Evolutionary conservation across 2,797 vertebrate genomes (phyloP), one percentile per base, ranked within the genome.

Genomic region (Macropodus opercularis): DNA sequence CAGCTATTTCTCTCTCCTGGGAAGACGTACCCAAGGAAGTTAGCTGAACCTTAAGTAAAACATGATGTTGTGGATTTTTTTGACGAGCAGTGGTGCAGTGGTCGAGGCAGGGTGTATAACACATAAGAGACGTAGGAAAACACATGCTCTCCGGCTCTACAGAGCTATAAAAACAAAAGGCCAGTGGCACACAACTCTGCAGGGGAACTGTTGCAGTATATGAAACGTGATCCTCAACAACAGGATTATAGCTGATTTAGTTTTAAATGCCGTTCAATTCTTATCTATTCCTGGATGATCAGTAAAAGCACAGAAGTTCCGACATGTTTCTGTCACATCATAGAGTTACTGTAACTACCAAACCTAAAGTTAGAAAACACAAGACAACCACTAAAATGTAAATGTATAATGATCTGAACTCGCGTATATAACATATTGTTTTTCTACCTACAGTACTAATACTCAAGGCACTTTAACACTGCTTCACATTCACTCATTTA

Each of bases 121-220:
- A 73, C 76, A 58, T 47, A 44, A 29, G 57, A 79, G 77, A 70
- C 72, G 47, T 24, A 19, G 34, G 73, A 78, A 79, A 35, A 72
- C 17, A 58, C 55, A 49, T 72, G 74, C 65, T 87, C 44, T 6
- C 23, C 5, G 49, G 64, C 72, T 81, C 67, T 22, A 47, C 44
- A 46, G 51, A n/a, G 73, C 83, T 59, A 57, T 87, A 85, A 85
- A 89, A 85, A 80, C 71, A 26, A 65, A 75, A 73, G 48, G 52
- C 31, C 35, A 38, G 27, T 57, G 74, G 72, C 70, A 77, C 72
- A 58, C 39, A 77, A 61, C 72, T 84, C 48, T 71, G 49, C 53
- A 70, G 29, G 10, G 29, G 29, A 31, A 31, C 29, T 31, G 24
- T 63, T 69, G 43, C 55, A 51, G 68, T 69, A 67, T 67, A 70